Conservation (phyloP, 2,113 vertebrate genomes). For the Sciurus niger region DNA sequence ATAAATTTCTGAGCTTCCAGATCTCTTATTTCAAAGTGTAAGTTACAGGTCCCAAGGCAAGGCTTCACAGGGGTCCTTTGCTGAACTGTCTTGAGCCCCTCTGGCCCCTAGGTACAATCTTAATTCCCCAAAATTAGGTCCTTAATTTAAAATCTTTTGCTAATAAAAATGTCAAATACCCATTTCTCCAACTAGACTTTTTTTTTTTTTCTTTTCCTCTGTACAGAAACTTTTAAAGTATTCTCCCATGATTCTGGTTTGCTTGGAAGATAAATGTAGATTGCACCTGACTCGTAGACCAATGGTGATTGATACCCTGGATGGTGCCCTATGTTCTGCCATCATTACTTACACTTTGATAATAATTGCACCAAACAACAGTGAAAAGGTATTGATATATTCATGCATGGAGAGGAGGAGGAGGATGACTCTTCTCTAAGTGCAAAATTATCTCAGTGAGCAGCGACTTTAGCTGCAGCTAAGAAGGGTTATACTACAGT, state of each 20-base stretch:
- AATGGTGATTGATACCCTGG: neutral
- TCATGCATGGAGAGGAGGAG: neutral
- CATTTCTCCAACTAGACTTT: neutral
- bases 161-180: neutral
- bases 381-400: neutral
- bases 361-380: neutral
- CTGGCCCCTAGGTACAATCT: neutral
- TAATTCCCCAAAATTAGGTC: neutral
- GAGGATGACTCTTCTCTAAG: neutral
- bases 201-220: neutral
- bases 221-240: neutral
- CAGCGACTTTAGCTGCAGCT: neutral
- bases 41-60: neutral
- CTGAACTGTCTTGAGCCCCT: neutral
- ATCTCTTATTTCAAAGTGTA: neutral
- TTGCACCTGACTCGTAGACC: neutral
- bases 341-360: neutral
- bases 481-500: neutral
- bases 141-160: neutral
- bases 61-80: neutral
- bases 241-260: slow-evolving; percentile 16
- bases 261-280: slow-evolving; percentile 17
- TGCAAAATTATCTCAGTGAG: neutral
- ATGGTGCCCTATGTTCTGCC: neutral
- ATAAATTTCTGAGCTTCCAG: neutral